These are phyloP conservation scores for Whitmania pigra DNA, from an alignment of 1,140 invertebrate species.

Conservation along the genomic window DNA sequence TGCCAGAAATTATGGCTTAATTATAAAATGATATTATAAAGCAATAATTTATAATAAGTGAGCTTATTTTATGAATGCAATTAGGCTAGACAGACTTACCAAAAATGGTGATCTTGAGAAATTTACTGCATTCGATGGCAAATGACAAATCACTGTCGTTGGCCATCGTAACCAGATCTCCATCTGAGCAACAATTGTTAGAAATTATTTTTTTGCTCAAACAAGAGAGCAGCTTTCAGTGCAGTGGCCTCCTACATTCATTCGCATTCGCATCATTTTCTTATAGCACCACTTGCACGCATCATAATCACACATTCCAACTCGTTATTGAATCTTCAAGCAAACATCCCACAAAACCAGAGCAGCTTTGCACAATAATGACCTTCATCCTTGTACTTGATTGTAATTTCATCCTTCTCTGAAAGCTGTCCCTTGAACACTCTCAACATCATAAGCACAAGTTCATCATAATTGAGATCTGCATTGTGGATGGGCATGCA, in stretches of 20 bases:
- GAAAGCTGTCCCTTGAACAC: conserved; percentile 56
- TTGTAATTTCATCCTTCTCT: conserved; percentile 55
- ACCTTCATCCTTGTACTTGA: conserved; percentile 67
- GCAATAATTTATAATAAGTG: too few relatives aligned
- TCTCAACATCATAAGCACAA: conserved; percentile 64
- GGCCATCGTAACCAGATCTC: conserved; percentile 61
- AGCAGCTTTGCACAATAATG: neutral
- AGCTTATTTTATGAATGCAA: too few relatives aligned
- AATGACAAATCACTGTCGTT: conserved; percentile 59
- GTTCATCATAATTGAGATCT: conserved; percentile 63
- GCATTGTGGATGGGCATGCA: conserved; percentile 63
- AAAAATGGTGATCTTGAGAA: conserved; percentile 55
- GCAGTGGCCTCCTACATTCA: conserved; percentile 7
- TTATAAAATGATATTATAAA: too few relatives aligned
- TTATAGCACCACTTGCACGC: neutral
- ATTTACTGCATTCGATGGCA: conserved; percentile 58
- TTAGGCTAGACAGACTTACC: conserved; percentile 36
- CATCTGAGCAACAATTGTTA: conserved; percentile 45
- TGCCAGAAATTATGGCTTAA: too few relatives aligned
- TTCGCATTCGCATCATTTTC: neutral
- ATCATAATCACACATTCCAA: neutral
- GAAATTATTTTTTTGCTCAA: neutral
- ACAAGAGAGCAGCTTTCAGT: neutral
- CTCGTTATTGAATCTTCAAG: neutral
- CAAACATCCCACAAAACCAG: neutral